phyloP scores from a whole-genome alignment of 2,888 invertebrate species.

The Pyrochroa serraticornis region DNA sequence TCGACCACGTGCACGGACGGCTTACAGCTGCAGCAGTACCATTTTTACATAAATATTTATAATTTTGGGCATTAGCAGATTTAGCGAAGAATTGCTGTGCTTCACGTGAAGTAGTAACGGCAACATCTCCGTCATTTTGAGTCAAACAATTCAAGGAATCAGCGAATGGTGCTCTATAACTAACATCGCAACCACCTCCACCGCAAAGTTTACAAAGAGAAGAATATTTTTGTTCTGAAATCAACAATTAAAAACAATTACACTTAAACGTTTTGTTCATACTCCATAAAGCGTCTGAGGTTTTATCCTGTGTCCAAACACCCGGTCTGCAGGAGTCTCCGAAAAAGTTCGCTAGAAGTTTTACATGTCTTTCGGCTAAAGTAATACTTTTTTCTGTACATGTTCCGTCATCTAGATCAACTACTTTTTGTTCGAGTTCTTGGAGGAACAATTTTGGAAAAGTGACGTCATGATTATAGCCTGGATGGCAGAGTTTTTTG shows the following conservation, averaged over 20 bases:
- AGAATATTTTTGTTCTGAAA: constrained; percentile 37
- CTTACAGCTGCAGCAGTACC: constrained; percentile 42
- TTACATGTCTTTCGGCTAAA: constrained; percentile 66
- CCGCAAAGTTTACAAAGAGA: constrained; percentile 48
- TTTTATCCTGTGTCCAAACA: constrained; percentile 64
- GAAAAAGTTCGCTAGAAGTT: constrained; percentile 69
- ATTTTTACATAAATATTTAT: constrained; percentile 50
- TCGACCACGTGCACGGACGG: constrained; percentile 65
- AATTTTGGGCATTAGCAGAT: constrained; percentile 36
- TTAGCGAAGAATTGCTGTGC: constrained; percentile 46
- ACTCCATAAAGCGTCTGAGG: constrained; percentile 66
- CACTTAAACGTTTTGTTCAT: constrained; percentile 48
- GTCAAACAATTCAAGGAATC: constrained; percentile 54
- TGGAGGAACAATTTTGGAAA: constrained; percentile 68
- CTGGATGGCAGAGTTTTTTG: constrained; percentile 70
- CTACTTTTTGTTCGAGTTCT: constrained; percentile 61
- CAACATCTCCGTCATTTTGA: constrained; percentile 61
- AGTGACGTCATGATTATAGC: constrained; percentile 61
- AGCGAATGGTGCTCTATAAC: constrained; percentile 37
- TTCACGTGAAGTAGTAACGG: constrained; percentile 60
- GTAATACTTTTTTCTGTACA: constrained; percentile 49
- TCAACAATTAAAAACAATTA: background rate
- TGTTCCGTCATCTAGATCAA: constrained; percentile 37
- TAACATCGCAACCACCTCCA: constrained; percentile 32
- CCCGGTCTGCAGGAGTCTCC: constrained; percentile 76